These are phyloP conservation scores for Meghimatium bilineatum DNA, from an alignment of 2,888 invertebrate species.

Conservation along the genomic window DNA sequence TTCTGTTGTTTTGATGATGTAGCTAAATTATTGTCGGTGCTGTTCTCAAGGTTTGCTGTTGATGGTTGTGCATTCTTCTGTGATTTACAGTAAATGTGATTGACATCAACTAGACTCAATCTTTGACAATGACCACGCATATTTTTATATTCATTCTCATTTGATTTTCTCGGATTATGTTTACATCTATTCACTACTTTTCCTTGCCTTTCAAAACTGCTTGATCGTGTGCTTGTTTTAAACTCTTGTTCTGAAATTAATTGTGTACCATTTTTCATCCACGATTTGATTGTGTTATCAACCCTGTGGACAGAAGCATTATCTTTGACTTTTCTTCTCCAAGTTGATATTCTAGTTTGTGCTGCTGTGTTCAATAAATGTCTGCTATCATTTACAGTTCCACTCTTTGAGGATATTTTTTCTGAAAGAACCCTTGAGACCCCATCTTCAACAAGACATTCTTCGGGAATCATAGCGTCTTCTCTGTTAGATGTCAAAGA, in stretches of 20 bases:
- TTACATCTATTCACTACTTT: background rate
- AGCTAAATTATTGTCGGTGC: background rate
- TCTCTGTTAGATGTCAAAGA: constrained; percentile 2
- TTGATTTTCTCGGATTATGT: background rate
- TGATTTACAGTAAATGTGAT: background rate
- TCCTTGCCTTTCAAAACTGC: background rate
- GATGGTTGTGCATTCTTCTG: background rate
- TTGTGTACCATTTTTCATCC: background rate
- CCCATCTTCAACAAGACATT: background rate
- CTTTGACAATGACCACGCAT: background rate
- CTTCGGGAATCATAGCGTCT: background rate
- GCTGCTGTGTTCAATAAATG: background rate
- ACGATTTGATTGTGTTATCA: background rate
- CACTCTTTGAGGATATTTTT: background rate
- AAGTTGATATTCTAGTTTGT: background rate
- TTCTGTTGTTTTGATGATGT: background rate
- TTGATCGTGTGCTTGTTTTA: background rate
- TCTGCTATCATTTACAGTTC: background rate
- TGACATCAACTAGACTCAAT: too few relatives aligned
- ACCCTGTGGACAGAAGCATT: background rate
- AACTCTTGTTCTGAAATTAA: too few relatives aligned
- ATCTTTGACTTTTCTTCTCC: background rate
- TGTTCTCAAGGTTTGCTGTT: background rate
- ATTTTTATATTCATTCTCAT: background rate
- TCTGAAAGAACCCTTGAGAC: background rate